Base-by-base conservation (phyloP, 1,140 invertebrate genomes). In the Cotesia vestalis region DNA sequence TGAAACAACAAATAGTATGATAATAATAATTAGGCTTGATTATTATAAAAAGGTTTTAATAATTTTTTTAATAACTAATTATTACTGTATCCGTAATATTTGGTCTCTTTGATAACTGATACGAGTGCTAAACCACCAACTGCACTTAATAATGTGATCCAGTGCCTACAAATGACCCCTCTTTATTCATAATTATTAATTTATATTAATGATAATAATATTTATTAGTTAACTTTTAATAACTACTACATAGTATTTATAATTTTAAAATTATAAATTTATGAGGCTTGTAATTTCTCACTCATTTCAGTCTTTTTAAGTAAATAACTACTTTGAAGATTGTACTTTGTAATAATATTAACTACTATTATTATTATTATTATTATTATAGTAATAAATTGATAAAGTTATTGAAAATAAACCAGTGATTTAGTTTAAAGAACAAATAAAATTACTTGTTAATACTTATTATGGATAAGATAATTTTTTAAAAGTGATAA, bases 1-100 rank as follows among this genome's bases (percentile, higher is more conserved):
- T 91, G 35, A 90, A 90, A 76, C 79, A 88, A 72, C 83, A 83
- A 75, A 86, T 85, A 68, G 83, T 86, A 80, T 86, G 84, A 86
- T 84, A 77, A 11, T 12, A 64, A 64, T 64, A 20, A 55, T 46
- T 3, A 27, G 27, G 27, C 6, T 46, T 11, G 6, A 46, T 46
- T 46, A 46, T 46, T 6, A 46, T 11, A 46, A 46, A 46, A 27
- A 61, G 9, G 17, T 61, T 34, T 8, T 51, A n/a, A 60, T 46
- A 40, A 20, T 62, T 60, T 61, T 61, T 61, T 62, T 9, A 46
- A 46, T 46, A 46, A 46, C 40, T 46, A 46, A 46, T 46, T 46
- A 46, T 46, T 9, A 46, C 40, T 46, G 40, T 46, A 46, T 46
- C 40, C 40, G 40, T 46, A 46, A 46, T 55, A 38, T 38, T 14